These are phyloP conservation scores for Alectoris magna DNA, from an alignment of 2,797 vertebrate genomes.

Conservation along the genomic window DNA sequence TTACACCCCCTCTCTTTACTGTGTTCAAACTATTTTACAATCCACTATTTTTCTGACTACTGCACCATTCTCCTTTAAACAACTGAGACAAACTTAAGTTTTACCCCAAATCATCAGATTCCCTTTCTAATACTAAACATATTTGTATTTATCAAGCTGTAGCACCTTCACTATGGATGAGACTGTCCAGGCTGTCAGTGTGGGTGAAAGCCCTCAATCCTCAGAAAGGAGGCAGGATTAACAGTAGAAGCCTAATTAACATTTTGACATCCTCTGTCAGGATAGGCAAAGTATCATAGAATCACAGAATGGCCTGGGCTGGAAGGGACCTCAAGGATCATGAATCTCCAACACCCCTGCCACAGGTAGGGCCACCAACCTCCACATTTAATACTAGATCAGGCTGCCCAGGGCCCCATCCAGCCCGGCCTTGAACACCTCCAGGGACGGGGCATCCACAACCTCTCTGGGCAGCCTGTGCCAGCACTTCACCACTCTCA, in stretches of 20 bases:
- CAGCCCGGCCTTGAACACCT: too few relatives aligned
- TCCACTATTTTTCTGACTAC: neutral
- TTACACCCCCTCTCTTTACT: neutral
- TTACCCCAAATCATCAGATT: neutral
- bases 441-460: too few relatives aligned
- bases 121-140: neutral
- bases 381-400: too few relatives aligned
- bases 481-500: too few relatives aligned
- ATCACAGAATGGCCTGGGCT: too few relatives aligned
- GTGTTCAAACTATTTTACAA: neutral
- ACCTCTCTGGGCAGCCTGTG: too few relatives aligned
- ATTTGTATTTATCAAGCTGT: neutral
- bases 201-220: neutral
- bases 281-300: neutral
- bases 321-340: too few relatives aligned
- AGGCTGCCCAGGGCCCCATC: too few relatives aligned
- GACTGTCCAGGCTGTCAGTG: neutral
- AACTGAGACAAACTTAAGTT: neutral
- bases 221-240: neutral
- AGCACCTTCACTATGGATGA: neutral
- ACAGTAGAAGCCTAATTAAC: neutral
- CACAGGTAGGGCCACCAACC: too few relatives aligned
- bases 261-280: neutral
- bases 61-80: neutral
- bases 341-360: too few relatives aligned